Evolutionary conservation across 2,888 invertebrate genomes (phyloP), one percentile per base, ranked within the genome.

Genomic region (Neria commutata): DNA sequence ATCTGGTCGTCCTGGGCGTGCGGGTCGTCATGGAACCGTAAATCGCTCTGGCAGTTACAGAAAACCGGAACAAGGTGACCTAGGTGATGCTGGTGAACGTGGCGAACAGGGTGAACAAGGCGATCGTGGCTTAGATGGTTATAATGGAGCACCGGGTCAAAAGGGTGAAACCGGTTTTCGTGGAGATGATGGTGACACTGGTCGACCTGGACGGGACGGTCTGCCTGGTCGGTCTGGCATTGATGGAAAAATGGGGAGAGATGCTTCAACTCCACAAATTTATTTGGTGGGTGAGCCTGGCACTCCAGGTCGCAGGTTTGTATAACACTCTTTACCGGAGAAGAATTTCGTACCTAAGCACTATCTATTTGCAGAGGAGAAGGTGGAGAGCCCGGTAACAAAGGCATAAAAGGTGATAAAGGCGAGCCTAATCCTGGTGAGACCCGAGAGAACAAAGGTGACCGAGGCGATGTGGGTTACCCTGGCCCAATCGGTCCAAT

Each of bases 351-450:
- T 8, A 16, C 6, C n/a, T n/a, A n/a, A n/a, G n/a, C n/a, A n/a
- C n/a, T n/a, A n/a, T n/a, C n/a, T n/a, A 17, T 56, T 64, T 54
- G 23, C 25, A 79, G 80, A 45, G 83, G 87, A n/a, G 70, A 81
- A 58, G 83, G 81, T 68, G 88, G 88, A 68, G 84, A 85, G 4
- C 53, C 66, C 17, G 81, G 81, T 3, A 66, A 67, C 10, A 25
- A 5, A 0, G 81, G 81, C 2, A 58, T 71, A 1, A 83, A 85
- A 54, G 86, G 88, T 6, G 86, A 86, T 71, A 90, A 89, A 63
- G 87, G 88, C 58, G 77, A 84, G 2, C 86, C 86, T 0, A 72
- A 76, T 24, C 80, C 84, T 4, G 83, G 86, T 0, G 73, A 87
- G 17, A 78, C 81, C 3, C 86, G 87, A 29, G 84, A 86, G 52